Evolutionary conservation across 2,797 vertebrate species (phyloP).

Genomic region (Eremophila alpestris): DNA sequence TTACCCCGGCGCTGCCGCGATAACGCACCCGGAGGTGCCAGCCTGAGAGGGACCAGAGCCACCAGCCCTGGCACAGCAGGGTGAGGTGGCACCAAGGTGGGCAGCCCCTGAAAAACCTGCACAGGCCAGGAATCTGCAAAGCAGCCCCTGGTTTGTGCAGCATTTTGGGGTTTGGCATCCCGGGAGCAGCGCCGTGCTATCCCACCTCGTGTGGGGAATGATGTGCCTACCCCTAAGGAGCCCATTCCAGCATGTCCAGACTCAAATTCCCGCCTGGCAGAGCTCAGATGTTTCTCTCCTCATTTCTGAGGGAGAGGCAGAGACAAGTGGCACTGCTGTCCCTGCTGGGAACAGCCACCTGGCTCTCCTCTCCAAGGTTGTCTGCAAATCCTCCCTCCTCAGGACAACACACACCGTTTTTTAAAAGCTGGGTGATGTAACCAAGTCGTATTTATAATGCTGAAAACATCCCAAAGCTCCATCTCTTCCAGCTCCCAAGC

Average conservation of each 20-base stretch:
- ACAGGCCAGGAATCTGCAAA: neutral
- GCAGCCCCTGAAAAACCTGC: neutral
- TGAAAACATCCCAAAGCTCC: constrained; percentile 65
- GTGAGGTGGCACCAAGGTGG: rapidly evolving
- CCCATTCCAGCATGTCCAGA: neutral
- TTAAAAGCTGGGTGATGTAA: constrained; percentile 55
- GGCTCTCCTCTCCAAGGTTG: constrained; percentile 10
- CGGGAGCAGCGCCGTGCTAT: rapidly evolving
- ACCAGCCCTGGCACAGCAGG: neutral
- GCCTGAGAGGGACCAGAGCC: neutral
- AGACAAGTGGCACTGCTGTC: neutral
- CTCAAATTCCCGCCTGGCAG: neutral
- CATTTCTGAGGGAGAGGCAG: neutral
- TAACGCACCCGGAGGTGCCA: neutral
- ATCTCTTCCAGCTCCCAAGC: constrained; percentile 56
- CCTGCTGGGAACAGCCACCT: neutral
- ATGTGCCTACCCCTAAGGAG: neutral
- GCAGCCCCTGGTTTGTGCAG: neutral
- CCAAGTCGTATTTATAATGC: constrained; percentile 53
- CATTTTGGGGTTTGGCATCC: neutral
- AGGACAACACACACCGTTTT: neutral
- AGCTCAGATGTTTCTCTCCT: neutral
- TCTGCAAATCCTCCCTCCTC: constrained; percentile 5
- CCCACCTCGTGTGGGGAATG: neutral
- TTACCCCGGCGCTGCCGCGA: neutral